Base-by-base conservation (phyloP, 2,113 vertebrate species). In the Cettia cetti region DNA sequence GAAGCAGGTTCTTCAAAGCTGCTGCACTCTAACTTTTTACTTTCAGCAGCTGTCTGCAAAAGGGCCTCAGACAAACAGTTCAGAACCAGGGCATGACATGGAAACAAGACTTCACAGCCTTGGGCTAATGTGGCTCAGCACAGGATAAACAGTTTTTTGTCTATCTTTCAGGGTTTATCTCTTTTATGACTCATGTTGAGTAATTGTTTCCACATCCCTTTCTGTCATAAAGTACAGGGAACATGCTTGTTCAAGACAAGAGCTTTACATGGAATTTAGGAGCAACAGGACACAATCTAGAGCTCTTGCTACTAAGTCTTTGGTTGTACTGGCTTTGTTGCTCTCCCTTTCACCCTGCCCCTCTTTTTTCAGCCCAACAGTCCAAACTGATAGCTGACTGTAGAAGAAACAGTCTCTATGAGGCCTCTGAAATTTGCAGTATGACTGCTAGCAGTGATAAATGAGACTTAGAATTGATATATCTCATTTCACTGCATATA, bases 141-240 rank as follows among this genome's bases (percentile, higher is more conserved):
- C 70, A 96, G 95, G 93, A 96, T 95, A 96, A 97, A 97, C 94
- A 96, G 75, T 95, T 96, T 96, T 96, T 95, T 96, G 94, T 95
- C 96, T 95, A 87, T 96, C 95, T 92, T 96, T 96, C 91, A 94
- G 90, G 78, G 85, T 96, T 97, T 95, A 95, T 95, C 96, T 96
- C 84, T 95, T 92, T 82, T 89, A 92, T 97, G 95, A 97, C 94
- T 97, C 96, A 97, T 93, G 86, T 82, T 96, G 94, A 95, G 85
- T 89, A 96, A 92, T 89, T 94, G 82, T 95, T 97, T 97, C 94
- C 92, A 95, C 95, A 96, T 96, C 94, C 85, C 60, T 68, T 94
- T 95, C 95, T 96, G 95, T 95, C 91, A 75, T 89, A 94, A 96
- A 92, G 84, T 92, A 97, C 89, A 91, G 49, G 85, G 94, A 97